Conservation (phyloP, 2,113 vertebrate genomes). For the Crocuta crocuta region DNA sequence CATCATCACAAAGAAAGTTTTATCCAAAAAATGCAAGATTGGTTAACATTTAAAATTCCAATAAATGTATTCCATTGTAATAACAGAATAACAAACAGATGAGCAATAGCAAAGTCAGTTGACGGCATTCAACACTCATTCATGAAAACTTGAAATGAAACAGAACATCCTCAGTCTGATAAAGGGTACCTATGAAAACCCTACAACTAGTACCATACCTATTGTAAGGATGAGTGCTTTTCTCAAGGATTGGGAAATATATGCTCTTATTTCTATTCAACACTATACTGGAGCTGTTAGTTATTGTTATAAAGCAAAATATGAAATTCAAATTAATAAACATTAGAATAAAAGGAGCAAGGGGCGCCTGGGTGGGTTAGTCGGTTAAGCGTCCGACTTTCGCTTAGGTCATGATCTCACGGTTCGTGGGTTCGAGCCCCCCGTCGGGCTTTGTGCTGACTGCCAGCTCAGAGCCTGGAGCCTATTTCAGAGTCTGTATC, state of each 20-base stretch:
- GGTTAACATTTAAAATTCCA: background rate
- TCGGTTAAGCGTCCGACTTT: too few relatives aligned
- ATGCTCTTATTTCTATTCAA: background rate
- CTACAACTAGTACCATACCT: background rate
- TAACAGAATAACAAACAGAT: background rate
- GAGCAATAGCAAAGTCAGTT: background rate
- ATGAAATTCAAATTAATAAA: background rate
- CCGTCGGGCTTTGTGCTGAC: too few relatives aligned
- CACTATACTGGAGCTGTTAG: background rate
- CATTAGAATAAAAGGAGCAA: background rate
- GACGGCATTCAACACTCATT: background rate
- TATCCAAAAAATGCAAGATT: background rate
- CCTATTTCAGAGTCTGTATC: too few relatives aligned
- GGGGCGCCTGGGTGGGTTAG: too few relatives aligned
- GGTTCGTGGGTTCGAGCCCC: too few relatives aligned
- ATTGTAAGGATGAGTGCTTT: background rate
- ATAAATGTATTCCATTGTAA: background rate
- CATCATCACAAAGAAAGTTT: background rate
- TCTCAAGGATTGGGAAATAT: background rate
- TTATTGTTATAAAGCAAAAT: background rate
- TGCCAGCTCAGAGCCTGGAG: too few relatives aligned
- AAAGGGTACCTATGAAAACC: background rate
- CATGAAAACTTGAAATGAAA: background rate
- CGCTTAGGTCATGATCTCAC: too few relatives aligned
- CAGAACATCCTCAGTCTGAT: background rate